Evolutionary conservation across 2,113 vertebrate species (phyloP).

Genomic region (Galeopterus variegatus): DNA sequence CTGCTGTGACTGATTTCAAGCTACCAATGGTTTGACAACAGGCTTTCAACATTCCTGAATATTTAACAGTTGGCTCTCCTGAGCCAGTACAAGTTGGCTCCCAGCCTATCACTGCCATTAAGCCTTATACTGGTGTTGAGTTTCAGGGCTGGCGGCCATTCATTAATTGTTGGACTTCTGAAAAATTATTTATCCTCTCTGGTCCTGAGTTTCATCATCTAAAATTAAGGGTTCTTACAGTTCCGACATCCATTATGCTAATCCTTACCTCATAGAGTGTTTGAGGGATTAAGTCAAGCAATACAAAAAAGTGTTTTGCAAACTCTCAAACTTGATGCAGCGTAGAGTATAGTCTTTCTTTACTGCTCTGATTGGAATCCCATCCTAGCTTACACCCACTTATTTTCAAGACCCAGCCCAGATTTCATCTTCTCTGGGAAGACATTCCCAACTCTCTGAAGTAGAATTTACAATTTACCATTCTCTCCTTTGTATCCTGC

Average conservation of each 20-base stretch:
- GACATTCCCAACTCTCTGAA: background rate
- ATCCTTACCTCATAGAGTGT: constrained; percentile 9
- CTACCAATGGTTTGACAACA: background rate
- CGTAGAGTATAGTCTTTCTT: background rate
- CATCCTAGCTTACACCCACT: background rate
- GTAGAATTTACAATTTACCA: background rate
- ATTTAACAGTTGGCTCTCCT: constrained; percentile 26
- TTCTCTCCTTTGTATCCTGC: background rate
- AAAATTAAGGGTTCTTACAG: constrained; percentile 33
- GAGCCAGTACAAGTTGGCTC: constrained; percentile 13
- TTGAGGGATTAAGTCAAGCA: constrained; percentile 7
- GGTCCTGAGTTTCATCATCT: constrained; percentile 27
- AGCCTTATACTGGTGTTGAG: constrained; percentile 11
- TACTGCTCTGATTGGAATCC: background rate
- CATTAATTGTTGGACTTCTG: constrained; percentile 40
- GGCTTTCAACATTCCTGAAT: constrained; percentile 61
- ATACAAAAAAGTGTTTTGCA: background rate
- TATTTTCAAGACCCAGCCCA: constrained; percentile 12
- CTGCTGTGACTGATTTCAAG: background rate
- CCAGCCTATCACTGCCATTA: background rate
- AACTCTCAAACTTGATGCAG: background rate
- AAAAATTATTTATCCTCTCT: constrained; percentile 56
- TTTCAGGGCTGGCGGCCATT: constrained; percentile 57
- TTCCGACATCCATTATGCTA: constrained; percentile 22
- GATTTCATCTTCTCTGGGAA: constrained; percentile 7